These are phyloP conservation scores for Taeniopygia guttata DNA, from an alignment of 2,797 vertebrate genomes.

Conservation along the genomic window DNA sequence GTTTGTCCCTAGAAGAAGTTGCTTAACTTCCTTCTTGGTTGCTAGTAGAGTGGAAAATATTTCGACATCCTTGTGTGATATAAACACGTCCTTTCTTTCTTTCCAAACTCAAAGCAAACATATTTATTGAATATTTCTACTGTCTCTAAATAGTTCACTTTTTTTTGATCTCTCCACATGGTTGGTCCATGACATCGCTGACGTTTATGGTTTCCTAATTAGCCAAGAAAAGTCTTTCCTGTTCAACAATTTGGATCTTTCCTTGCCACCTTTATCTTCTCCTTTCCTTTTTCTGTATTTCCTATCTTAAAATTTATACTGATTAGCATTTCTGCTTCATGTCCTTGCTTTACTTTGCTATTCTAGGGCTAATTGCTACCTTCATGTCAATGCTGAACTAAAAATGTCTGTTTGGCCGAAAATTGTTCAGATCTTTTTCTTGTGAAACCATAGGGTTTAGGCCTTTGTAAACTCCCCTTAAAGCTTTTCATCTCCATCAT, in stretches of 20 bases:
- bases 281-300: constrained; percentile 6
- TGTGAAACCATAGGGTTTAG: neutral
- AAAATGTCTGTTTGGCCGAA: constrained; percentile 15
- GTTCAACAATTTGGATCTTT: constrained; percentile 21
- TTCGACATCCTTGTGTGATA: constrained; percentile 50
- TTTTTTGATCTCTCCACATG: constrained; percentile 30
- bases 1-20: constrained; percentile 68
- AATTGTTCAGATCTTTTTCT: neutral
- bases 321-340: constrained; percentile 39
- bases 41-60: constrained; percentile 65
- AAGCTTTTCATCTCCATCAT: neutral
- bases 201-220: constrained; percentile 39
- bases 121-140: constrained; percentile 56
- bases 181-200: neutral
- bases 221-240: constrained; percentile 8
- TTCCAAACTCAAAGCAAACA: constrained; percentile 52
- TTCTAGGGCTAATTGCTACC: constrained; percentile 32
- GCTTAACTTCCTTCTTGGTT: constrained; percentile 67
- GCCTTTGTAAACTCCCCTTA: neutral
- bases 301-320: constrained; percentile 9
- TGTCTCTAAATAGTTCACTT: constrained; percentile 39
- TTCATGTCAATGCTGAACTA: neutral
- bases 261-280: neutral
- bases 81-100: constrained; percentile 60
- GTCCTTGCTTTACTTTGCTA: neutral